Evolutionary conservation across 2,797 vertebrate species (phyloP), one percentile per base, ranked within the genome.

Genomic region (Myoxocephalus aenaeus): DNA sequence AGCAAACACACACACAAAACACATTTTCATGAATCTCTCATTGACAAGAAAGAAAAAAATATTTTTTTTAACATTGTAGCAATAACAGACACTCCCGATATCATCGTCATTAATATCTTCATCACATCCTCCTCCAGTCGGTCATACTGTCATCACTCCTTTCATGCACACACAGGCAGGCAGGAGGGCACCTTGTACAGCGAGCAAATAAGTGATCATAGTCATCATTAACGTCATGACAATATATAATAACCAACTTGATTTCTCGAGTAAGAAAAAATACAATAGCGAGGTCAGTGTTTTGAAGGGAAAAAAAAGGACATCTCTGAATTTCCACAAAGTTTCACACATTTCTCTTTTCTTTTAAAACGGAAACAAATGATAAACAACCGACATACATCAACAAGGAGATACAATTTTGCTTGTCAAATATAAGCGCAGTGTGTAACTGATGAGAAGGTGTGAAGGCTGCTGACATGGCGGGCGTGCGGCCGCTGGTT

Each of bases 341-440:
- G 87, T 93, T 93, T 91, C 90, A 93, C 92, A 92, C 86, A 46
- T 86, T 90, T 85, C 29, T 84, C 76, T 85, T 84, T 87, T 90
- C 68, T 85, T 90, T 85, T 87, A 81, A 81, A 87, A 91, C 85
- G 86, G 87, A 91, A 83, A 77, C 50, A 68, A 79, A 89, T 70
- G 72, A 90, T 81, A 86, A 91, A 91, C 76, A 87, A 87, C 81
- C 70, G 48, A 89, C 83, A 25, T 86, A 91, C 88, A 80, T 86
- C 75, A 64, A 92, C 80, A 68, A 90, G 86, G 81, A 92, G 91
- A 93, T 93, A 94, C 91, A 93, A 90, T 89, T 92, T 90, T 89
- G 89, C 86, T 93, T 92, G 92, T 95, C 92, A 94, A 93, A 93
- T 90, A 92, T 92, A 93, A 94, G 91, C 94, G 94, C 93, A 90